Evolutionary conservation across 2,888 invertebrate genomes (phyloP).

Genomic region (Zele albiditarsus): DNA sequence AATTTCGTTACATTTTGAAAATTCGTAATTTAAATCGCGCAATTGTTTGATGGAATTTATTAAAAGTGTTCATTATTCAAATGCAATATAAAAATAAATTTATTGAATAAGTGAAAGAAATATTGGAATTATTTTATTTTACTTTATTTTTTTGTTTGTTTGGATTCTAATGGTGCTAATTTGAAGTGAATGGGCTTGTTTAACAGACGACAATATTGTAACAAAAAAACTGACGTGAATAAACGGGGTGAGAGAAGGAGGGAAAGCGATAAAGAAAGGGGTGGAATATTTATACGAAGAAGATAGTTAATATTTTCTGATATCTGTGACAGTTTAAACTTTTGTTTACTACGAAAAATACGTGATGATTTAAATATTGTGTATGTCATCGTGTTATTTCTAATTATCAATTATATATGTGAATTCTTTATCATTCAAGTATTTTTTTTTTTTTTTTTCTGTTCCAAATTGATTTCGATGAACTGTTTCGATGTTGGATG

Average conservation of each 20-base stretch:
- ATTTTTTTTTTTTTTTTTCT: background rate
- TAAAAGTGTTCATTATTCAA: too few species aligned
- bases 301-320: background rate
- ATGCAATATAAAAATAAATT: too few species aligned
- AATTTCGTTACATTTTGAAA: too few species aligned
- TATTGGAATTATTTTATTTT: too few species aligned
- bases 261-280: too few species aligned
- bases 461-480: background rate
- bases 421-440: background rate
- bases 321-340: background rate
- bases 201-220: background rate
- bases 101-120: too few species aligned
- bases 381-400: background rate
- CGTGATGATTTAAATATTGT: background rate
- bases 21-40: too few species aligned
- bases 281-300: too few species aligned
- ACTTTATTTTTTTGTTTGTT: too few species aligned
- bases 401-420: background rate
- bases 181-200: too few species aligned
- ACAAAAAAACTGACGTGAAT: background rate
- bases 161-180: too few species aligned
- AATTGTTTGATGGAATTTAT: too few species aligned
- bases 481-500: background rate
- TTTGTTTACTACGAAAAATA: background rate
- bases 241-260: background rate